Conservation (phyloP, 53 echinoderm and acorn worm species). For the Echinometra lucunter region DNA sequence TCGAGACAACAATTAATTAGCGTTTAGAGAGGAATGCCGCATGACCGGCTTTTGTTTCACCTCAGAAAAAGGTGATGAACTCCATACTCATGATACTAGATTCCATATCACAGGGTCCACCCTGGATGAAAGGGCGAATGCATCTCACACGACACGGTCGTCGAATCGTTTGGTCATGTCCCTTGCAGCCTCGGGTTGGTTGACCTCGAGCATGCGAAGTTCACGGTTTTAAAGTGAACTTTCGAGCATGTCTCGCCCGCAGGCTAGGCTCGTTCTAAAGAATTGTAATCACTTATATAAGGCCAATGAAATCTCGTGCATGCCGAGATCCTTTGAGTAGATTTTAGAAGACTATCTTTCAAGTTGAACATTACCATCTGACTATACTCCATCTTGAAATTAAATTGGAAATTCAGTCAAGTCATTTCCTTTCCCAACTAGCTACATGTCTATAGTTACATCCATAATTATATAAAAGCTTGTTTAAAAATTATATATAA, state of each 20-base stretch:
- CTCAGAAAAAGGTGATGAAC: background rate
- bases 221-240: slow-evolving; percentile 24
- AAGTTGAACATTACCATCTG: background rate
- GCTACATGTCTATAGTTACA: no score
- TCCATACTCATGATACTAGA: background rate
- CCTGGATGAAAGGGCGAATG: background rate
- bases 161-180: background rate
- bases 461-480: no score
- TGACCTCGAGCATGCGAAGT: background rate
- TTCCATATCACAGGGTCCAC: background rate
- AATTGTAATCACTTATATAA: slow-evolving; percentile 39
- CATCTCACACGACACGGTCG: background rate
- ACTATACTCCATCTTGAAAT: background rate
- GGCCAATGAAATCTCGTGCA: slow-evolving; percentile 22
- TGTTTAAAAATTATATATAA: no score
- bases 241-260: background rate
- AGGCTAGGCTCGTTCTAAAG: background rate
- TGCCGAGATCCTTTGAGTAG: background rate
- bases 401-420: no score
- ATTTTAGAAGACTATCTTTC: background rate
- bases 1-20: background rate
- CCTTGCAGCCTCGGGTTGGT: slow-evolving; percentile 27
- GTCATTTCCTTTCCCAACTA: no score
- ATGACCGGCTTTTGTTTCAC: slow-evolving; percentile 51
- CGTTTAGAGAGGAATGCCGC: background rate